Evolutionary conservation across 1,140 invertebrate species (phyloP), one percentile per base, ranked within the genome.

Genomic region (Wasmannia auropunctata): DNA sequence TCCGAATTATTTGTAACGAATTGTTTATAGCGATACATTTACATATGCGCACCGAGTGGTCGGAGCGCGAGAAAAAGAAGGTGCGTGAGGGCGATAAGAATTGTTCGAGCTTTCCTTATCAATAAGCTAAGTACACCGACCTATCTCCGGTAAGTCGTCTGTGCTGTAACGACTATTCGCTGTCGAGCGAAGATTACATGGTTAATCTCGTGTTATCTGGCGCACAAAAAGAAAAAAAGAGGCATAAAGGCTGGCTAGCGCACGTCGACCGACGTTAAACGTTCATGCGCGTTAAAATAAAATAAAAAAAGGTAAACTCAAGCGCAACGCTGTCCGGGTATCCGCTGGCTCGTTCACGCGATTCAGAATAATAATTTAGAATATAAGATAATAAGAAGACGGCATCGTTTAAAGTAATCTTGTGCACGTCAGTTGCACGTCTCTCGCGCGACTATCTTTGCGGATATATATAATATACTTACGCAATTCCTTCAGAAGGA

Each of bases 401-500:
- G 25, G 1, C 28, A 8, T 14, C 63, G 37, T 28, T n/a, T 8
- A n/a, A 16, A 19, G 63, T 4, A 14, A 51, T 80, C n/a, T 67
- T 25, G n/a, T 69, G 16, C 16, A 3, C 11, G 16, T 8, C 28
- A 5, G 11, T 10, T n/a, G 4, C 28, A 4, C 37, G 46, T 31
- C 25, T 19, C 19, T 7, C 43, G 19, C 14, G 69, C 14, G 25
- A 63, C 25, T 43, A 40, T 40, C 14, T 40, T 7, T 7, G 40
- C n/a, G n/a, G n/a, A n/a, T n/a, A n/a, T n/a, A n/a, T n/a, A n/a
- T n/a, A n/a, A n/a, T 49, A 76, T 88, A 96, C 96, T 96, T 95
- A 97, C 97, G 96, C 79, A 97, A 93, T 92, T 96, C 95, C 85
- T 95, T 95, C 76, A 97, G 92, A 76, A 95, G 95, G 88, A 96